Conservation (phyloP, 2,113 vertebrate species). For the Malurus melanocephalus region DNA sequence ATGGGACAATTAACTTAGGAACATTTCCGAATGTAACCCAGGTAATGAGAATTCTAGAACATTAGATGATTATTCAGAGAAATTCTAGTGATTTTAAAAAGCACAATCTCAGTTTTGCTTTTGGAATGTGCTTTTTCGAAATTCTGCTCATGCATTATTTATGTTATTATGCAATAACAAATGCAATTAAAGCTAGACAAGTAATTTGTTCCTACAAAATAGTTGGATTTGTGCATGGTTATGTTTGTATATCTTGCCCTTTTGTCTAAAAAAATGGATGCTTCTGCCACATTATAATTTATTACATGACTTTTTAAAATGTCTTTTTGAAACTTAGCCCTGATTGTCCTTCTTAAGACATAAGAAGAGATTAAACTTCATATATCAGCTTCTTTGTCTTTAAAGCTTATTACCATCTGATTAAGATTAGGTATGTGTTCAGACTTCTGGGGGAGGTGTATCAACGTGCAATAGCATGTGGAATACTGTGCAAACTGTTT, state of each 20-base stretch:
- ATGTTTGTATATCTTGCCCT: neutral
- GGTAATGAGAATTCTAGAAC: neutral
- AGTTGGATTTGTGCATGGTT: neutral
- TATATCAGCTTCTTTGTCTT: conserved; percentile 7
- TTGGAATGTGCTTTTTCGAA: neutral
- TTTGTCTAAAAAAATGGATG: neutral
- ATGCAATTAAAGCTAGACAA: neutral
- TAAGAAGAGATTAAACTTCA: conserved; percentile 48
- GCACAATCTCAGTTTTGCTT: neutral
- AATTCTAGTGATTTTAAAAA: neutral
- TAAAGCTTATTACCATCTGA: conserved; percentile 48
- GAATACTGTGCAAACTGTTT: neutral
- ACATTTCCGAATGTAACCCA: neutral
- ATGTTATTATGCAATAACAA: neutral
- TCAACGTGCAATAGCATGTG: neutral
- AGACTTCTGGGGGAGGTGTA: neutral
- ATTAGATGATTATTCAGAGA: neutral
- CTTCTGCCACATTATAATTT: neutral
- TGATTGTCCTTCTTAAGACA: conserved; percentile 3
- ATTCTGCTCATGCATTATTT: neutral
- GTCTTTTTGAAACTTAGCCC: neutral
- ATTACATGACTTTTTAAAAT: neutral
- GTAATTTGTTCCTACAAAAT: neutral
- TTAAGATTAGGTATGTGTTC: conserved; percentile 15
- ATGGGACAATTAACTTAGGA: neutral